phyloP scores from a whole-genome alignment of 2,797 vertebrate species.

The Falco columbarius region DNA sequence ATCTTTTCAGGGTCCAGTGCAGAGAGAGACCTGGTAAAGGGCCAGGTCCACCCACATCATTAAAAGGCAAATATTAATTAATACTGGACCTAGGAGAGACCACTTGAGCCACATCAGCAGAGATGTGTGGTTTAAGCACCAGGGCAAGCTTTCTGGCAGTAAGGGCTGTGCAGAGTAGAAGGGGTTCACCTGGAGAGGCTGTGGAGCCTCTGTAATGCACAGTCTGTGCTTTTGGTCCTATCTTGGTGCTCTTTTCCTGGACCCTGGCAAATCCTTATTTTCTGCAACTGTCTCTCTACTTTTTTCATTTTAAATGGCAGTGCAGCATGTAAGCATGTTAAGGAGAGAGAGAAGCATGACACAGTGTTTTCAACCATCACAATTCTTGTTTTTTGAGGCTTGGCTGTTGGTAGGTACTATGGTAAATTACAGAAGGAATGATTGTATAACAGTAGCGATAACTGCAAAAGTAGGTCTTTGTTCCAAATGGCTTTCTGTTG shows the following conservation, averaged over 20 bases:
- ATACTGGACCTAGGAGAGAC: neutral
- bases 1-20: neutral
- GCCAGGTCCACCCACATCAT: neutral
- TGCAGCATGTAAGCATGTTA: neutral
- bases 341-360: neutral
- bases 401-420: neutral
- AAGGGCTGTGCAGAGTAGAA: rapidly evolving
- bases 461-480: slow-evolving; percentile 14
- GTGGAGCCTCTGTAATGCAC: neutral
- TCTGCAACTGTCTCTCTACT: rapidly evolving
- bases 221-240: neutral
- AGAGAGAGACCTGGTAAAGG: neutral
- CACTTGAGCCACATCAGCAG: rapidly evolving
- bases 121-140: neutral
- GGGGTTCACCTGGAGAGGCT: neutral
- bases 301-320: neutral
- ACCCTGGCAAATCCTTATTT: neutral
- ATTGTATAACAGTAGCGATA: slow-evolving; percentile 16
- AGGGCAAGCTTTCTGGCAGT: neutral
- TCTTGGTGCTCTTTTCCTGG: neutral
- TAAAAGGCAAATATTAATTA: neutral
- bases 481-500: slow-evolving; percentile 33
- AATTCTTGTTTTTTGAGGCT: neutral
- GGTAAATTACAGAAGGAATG: neutral
- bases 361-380: neutral